Conservation (phyloP, 2,888 invertebrate genomes). For the Ptilodon capucinus region DNA sequence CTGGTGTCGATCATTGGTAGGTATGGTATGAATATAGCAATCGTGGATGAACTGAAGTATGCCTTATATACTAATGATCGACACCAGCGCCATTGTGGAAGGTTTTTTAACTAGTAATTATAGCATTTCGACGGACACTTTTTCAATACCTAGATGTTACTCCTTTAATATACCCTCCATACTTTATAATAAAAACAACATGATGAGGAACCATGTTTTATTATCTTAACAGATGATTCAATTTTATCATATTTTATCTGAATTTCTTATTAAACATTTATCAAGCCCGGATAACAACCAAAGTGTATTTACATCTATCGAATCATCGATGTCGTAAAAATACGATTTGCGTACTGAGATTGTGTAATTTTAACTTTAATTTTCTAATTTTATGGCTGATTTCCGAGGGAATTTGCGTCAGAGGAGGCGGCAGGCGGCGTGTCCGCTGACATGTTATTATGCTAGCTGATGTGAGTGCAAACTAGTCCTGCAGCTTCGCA, state of each 20-base stretch:
- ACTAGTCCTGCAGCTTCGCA: constrained; percentile 29
- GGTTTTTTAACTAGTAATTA: no score
- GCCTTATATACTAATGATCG: no score
- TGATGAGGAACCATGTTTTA: no score
- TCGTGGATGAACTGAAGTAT: no score
- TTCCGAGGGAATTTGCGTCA: constrained; percentile 58
- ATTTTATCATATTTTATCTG: not conserved
- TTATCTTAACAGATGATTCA: not conserved
- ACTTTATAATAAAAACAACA: no score
- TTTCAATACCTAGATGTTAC: no score
- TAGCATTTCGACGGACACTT: no score
- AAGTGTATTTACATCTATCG: constrained; percentile 3
- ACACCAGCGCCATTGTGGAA: no score
- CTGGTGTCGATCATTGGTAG: no score
- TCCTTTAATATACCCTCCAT: no score
- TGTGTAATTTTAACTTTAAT: constrained; percentile 39
- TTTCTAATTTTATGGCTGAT: constrained; percentile 50
- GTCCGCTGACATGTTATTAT: constrained; percentile 20
- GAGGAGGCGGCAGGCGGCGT: constrained; percentile 3
- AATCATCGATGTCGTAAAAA: constrained; percentile 26
- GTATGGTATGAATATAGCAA: no score
- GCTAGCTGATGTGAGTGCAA: constrained; percentile 29
- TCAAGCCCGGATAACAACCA: not conserved
- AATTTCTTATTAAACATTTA: not conserved
- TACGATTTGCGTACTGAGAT: constrained; percentile 30